Evolutionary conservation across 2,888 invertebrate genomes (phyloP), one percentile per base, ranked within the genome.

Genomic region (Lasiommata megera): DNA sequence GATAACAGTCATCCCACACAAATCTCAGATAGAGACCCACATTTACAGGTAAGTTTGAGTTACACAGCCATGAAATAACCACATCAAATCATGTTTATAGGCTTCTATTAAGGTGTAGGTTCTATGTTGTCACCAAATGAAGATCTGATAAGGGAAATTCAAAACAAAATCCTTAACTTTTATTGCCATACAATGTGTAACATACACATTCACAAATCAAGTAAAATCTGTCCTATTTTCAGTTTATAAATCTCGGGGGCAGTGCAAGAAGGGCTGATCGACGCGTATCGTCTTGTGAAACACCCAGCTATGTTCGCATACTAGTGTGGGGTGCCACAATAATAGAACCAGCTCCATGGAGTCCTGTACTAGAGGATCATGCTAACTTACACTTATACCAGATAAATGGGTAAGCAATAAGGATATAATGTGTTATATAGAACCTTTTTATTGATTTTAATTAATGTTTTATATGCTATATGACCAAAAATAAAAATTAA

Each of bases 341-440:
- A 65, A 95, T 96, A 62, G 97, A 98, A 78, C 96, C 98, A 0
- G 97, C 96, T 72, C 98, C 98, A 0, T 98, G 98, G 98, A 95
- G 96, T 73, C 98, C 98, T 11, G 92, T 96, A 44, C 94, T 97
- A 69, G 95, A 96, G 76, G 97, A 98, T 80, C 93, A 96, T 66
- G 96, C 97, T 6, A 98, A 98, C 82, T 92, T 98, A 59, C 96
- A 97, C 75, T 91, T 98, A 0, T 96, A 97, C 72, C 92, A 93
- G 64, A 88, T 96, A 36, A 92, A 91, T 74, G 94, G 94, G 96
- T 95, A 73, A 66, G 44, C 1, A 43, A 41, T 7, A n/a, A 6
- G 5, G 8, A n/a, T n/a, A n/a, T n/a, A n/a, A n/a, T n/a, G n/a
- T n/a, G n/a, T n/a, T n/a, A n/a, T n/a, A n/a, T n/a, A n/a, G n/a